phyloP scores from a whole-genome alignment of 2,797 vertebrate species.

The Sparus aurata region DNA sequence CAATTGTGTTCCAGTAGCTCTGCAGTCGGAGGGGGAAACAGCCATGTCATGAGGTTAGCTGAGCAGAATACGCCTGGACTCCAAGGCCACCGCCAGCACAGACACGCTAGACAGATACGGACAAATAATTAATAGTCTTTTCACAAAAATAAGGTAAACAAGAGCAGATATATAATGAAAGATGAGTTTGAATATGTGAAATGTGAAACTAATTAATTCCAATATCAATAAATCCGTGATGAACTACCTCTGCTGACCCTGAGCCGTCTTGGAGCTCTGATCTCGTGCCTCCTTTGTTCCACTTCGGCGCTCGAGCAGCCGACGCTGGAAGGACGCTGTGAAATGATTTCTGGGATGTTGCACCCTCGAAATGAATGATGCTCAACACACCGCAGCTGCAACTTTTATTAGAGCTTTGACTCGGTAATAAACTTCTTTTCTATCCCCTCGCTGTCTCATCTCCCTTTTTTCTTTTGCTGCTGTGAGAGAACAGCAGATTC shows the following conservation, averaged over 20 bases:
- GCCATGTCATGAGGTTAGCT: slow-evolving; percentile 49
- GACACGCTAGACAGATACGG: neutral
- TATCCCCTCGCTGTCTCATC: neutral
- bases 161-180: neutral
- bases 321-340: neutral
- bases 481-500: neutral
- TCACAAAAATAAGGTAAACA: neutral
- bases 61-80: slow-evolving; percentile 25
- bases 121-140: slow-evolving; percentile 8
- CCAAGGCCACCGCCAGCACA: neutral
- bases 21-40: slow-evolving; percentile 23
- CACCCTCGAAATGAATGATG: slow-evolving; percentile 16
- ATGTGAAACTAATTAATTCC: neutral
- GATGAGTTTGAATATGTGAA: neutral
- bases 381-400: slow-evolving; percentile 8
- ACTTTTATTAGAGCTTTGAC: slow-evolving; percentile 36
- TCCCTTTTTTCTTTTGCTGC: neutral
- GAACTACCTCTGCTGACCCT: slow-evolving; percentile 1
- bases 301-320: neutral
- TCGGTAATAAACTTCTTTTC: slow-evolving; percentile 1
- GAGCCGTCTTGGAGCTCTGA: neutral
- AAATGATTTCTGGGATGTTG: slow-evolving; percentile 29
- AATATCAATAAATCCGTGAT: slow-evolving; percentile 1
- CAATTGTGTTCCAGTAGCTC: slow-evolving; percentile 73
- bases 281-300: slow-evolving; percentile 23